These are phyloP conservation scores for Pomacea canaliculata DNA, from an alignment of 2,888 invertebrate species.

Conservation along the genomic window DNA sequence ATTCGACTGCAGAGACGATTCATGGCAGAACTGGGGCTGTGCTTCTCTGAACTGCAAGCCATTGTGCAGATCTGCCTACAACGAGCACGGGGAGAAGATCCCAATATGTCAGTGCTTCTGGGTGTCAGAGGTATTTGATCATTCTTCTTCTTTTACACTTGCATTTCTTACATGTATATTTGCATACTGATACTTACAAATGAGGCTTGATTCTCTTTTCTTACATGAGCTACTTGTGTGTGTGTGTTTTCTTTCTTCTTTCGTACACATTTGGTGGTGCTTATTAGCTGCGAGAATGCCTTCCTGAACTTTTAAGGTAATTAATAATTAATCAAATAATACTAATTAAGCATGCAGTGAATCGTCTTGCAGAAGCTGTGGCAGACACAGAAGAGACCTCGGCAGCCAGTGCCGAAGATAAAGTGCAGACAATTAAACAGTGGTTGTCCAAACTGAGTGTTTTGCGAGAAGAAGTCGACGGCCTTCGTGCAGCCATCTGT, in stretches of 20 bases:
- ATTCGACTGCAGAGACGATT: slow-evolving; percentile 55
- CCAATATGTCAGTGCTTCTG: slow-evolving; percentile 62
- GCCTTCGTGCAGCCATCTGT: slow-evolving; percentile 59
- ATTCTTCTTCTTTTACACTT: too few species aligned
- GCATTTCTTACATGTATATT: too few species aligned
- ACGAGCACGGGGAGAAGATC: slow-evolving; percentile 61
- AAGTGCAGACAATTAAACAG: slow-evolving; percentile 51
- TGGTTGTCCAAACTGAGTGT: slow-evolving; percentile 54
- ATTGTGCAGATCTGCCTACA: slow-evolving; percentile 63
- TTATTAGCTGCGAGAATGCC: too few species aligned
- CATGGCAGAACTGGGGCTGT: slow-evolving; percentile 56
- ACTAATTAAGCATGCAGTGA: not conserved
- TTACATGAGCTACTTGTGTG: too few species aligned
- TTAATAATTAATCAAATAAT: too few species aligned
- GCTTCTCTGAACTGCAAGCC: slow-evolving; percentile 62
- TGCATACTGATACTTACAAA: too few species aligned
- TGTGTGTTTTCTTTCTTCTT: too few species aligned
- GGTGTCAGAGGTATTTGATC: slow-evolving; percentile 56
- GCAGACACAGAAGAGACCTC: slow-evolving; percentile 27
- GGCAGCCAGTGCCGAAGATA: slow-evolving; percentile 19
- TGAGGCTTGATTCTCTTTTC: too few species aligned
- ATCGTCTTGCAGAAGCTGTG: slow-evolving; percentile 27
- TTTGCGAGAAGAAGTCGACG: slow-evolving; percentile 58
- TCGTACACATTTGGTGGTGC: too few species aligned
- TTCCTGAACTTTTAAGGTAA: too few species aligned